Base-by-base conservation (phyloP, 1,140 invertebrate species). In the Cotesia typhae region DNA sequence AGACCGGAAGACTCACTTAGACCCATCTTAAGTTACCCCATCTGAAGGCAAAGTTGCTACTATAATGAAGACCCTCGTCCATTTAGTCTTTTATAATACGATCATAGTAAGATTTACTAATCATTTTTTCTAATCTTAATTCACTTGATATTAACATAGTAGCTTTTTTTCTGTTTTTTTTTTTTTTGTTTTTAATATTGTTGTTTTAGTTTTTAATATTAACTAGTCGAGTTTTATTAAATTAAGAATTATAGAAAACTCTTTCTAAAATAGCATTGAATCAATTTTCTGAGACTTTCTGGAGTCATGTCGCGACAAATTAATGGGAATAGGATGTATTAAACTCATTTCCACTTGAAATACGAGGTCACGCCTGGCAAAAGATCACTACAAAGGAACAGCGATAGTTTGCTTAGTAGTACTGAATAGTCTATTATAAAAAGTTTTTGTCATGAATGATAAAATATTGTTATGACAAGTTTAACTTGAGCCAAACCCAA, bases 1-100 rank as follows among this genome's bases (percentile, higher is more conserved):
- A 81, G 82, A 81, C 85, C 85, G 85, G 85, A 87, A 87, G 84
- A 85, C 84, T 87, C 85, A 86, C 85, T 87, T 87, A 86, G 84
- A 82, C 84, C 80, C 85, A 85, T 86, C 84, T 87, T 87, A 82
- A 86, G 85, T 86, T 86, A 86, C 85, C 82, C 84, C 85, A 80
- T 80, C 80, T 77, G 73, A 76, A 72, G 73, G 76, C 41, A 47
- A 71, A 77, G 76, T 71, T 75, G 68, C 74, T 72, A 75, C 74
- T 80, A 67, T 68, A 71, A 74, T 73, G 74, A 71, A 65, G 63
- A 73, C 71, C 76, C 55, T 65, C 66, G 71, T 67, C 61, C 57
- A 52, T 71, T 20, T 63, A 66, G 60, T 68, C 75, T 64, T 37
- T 28, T 28, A 37, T 60, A 57, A 47, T 37, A 69, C n/a, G 53